Conservation (phyloP, 2,797 vertebrate genomes). For the Ambastaia sidthimunki region DNA sequence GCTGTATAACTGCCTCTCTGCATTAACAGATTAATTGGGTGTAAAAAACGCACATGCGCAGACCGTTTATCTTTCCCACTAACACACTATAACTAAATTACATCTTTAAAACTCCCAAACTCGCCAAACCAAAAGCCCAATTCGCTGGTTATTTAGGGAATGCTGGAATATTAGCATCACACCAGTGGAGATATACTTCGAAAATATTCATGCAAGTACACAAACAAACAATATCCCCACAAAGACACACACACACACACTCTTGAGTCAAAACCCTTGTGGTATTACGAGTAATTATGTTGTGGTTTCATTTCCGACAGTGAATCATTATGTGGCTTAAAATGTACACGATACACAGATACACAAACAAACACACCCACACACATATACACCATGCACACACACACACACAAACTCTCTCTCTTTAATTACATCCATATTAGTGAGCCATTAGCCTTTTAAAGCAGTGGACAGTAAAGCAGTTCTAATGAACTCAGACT, state of each 20-base stretch:
- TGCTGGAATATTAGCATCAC: slow-evolving; percentile 1
- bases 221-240: slow-evolving; percentile 17
- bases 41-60: slow-evolving; percentile 26
- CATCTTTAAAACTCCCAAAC: slow-evolving; percentile 23
- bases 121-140: slow-evolving; percentile 37
- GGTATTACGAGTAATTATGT: slow-evolving; percentile 11
- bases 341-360: not conserved
- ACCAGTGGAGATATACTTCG: slow-evolving; percentile 2
- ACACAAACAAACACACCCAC: slow-evolving; percentile 33
- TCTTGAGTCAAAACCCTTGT: slow-evolving; percentile 32
- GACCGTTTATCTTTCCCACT: slow-evolving; percentile 14
- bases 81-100: slow-evolving; percentile 38
- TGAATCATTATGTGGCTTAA: not conserved
- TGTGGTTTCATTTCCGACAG: slow-evolving; percentile 7
- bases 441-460: slow-evolving; percentile 61
- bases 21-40: slow-evolving; percentile 19
- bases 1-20: slow-evolving; percentile 5
- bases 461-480: slow-evolving; percentile 33
- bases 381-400: slow-evolving; percentile 27
- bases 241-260: slow-evolving; percentile 17
- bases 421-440: slow-evolving; percentile 38
- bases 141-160: slow-evolving; percentile 46
- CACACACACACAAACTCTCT: not conserved
- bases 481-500: slow-evolving; percentile 30
- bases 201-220: slow-evolving; percentile 24